Conservation (phyloP, 2,888 invertebrate genomes). For the Chrysodeixis includens region DNA sequence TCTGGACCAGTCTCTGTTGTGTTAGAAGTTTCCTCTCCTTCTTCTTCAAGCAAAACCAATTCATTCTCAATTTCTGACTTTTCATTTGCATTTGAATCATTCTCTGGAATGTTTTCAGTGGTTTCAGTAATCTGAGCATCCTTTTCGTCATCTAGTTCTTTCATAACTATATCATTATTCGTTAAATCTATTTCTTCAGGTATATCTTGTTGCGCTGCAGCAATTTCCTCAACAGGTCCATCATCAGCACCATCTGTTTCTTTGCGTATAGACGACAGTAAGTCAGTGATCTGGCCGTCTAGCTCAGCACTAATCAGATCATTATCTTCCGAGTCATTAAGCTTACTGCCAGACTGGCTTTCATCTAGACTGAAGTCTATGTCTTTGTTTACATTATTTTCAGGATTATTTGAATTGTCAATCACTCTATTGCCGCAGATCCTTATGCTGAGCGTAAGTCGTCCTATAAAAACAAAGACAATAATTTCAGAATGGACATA, state of each 20-base stretch:
- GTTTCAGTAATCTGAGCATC: slow-evolving; percentile 5
- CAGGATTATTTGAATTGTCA: slow-evolving; percentile 20
- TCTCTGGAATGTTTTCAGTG: not conserved
- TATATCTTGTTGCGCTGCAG: slow-evolving; percentile 12
- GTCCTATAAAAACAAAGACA: slow-evolving; percentile 58
- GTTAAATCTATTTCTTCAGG: slow-evolving; percentile 12
- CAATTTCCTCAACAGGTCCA: slow-evolving; percentile 22
- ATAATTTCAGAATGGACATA: not conserved
- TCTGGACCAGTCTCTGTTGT: not conserved
- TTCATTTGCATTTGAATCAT: not conserved
- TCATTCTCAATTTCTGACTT: not conserved
- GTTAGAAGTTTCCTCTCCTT: not conserved
- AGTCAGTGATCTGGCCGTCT: slow-evolving; percentile 73
- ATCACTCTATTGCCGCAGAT: slow-evolving; percentile 57
- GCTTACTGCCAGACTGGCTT: not conserved
- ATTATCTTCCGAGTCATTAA: slow-evolving; percentile 10
- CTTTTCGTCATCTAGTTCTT: not conserved
- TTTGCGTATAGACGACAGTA: slow-evolving; percentile 70
- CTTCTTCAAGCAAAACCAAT: not conserved
- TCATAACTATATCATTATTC: not conserved
- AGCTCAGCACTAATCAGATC: slow-evolving; percentile 53
- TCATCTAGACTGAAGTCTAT: slow-evolving; percentile 6
- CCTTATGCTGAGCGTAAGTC: slow-evolving; percentile 66
- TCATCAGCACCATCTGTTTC: slow-evolving; percentile 32
- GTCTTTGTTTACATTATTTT: slow-evolving; percentile 28